Percentiles rank a stretch among this genome's conserved stretches.
These are phyloP conservation scores for Lampris megalopsis DNA, from an alignment of 2,113 vertebrate species.

Conservation along the genomic window DNA sequence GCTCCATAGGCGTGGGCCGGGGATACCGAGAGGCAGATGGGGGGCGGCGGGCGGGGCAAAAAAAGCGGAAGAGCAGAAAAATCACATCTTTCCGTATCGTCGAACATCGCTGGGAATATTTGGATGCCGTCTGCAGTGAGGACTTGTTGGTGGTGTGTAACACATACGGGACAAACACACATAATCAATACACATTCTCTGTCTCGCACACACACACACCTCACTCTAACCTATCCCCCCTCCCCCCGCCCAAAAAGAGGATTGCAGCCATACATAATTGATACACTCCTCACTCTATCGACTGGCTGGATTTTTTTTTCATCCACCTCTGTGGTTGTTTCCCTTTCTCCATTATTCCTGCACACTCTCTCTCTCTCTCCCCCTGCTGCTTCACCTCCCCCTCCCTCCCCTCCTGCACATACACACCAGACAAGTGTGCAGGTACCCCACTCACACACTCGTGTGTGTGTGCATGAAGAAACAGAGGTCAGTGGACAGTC, in stretches of 20 bases:
- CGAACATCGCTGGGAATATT: slow-evolving; percentile 23
- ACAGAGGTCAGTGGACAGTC: slow-evolving; percentile 34
- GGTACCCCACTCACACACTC: slow-evolving; percentile 25
- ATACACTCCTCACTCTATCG: slow-evolving; percentile 75
- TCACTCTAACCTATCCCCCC: slow-evolving; percentile 15
- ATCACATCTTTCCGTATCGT: slow-evolving; percentile 28
- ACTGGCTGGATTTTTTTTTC: slow-evolving; percentile 66
- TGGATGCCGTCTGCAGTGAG: background rate
- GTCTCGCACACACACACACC: slow-evolving; percentile 9
- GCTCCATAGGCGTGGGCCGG: background rate
- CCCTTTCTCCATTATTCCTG: slow-evolving; percentile 71
- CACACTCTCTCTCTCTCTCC: slow-evolving; percentile 26
- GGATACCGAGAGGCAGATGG: slow-evolving; percentile 1
- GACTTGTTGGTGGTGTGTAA: background rate
- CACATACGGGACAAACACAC: slow-evolving; percentile 12
- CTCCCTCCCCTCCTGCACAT: slow-evolving; percentile 39
- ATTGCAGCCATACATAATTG: slow-evolving; percentile 80
- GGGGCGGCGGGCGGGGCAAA: background rate
- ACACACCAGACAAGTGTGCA: slow-evolving; percentile 36
- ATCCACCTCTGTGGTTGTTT: slow-evolving; percentile 69
- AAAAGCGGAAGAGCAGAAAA: background rate
- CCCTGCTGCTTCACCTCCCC: slow-evolving; percentile 29
- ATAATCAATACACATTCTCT: background rate
- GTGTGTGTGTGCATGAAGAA: slow-evolving; percentile 28
- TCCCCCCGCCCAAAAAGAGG: slow-evolving; percentile 51